Base-by-base conservation (phyloP, 1,140 invertebrate genomes). In the Drosophila sechellia region DNA sequence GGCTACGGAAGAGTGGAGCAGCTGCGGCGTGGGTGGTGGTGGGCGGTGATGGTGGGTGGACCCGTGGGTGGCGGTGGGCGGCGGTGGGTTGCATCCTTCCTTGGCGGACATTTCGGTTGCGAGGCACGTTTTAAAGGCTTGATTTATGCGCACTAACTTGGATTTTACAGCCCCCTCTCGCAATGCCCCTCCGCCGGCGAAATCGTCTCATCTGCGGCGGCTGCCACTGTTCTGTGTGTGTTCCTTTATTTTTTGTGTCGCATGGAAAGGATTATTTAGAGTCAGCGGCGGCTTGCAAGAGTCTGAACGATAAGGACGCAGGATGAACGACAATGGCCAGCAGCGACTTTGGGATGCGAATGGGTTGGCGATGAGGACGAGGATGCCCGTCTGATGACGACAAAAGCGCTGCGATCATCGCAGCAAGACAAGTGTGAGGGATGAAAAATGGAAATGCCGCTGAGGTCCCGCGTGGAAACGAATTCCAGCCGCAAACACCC, bases 61-160 rank as follows among this genome's bases (percentile, higher is more conserved):
- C 20, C 13, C 17, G 17, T 43, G 66, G 42, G 48, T 50, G 34
- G 48, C 40, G 13, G 49, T 43, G 66, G 42, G 48, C 34, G 34
- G 48, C 40, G 13, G 49, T 49, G 37, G 64, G 42, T 15, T 35
- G 50, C 69, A 45, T 76, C 85, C 71, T 76, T 83, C 77, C 86
- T 90, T 87, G 77, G 87, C 80, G 87, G 79, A 83, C 86, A 90
- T 83, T 90, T 90, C 65, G 87, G 79, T 90, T 90, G 79, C 86
- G 73, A 87, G 86, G 87, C 86, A 90, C 86, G 86, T 90, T 90
- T 90, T 90, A 90, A 90, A 90, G 87, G 87, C 86, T 90, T 90
- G 86, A 90, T 90, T 90, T 90, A 90, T 90, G 86, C 86, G 86
- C 86, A 90, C 81, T 80, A 90, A 87, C 63, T 53, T 70, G 58